Evolutionary conservation across 2,113 vertebrate genomes (phyloP), one percentile per base, ranked within the genome.

Genomic region (Salvelinus namaycush): DNA sequence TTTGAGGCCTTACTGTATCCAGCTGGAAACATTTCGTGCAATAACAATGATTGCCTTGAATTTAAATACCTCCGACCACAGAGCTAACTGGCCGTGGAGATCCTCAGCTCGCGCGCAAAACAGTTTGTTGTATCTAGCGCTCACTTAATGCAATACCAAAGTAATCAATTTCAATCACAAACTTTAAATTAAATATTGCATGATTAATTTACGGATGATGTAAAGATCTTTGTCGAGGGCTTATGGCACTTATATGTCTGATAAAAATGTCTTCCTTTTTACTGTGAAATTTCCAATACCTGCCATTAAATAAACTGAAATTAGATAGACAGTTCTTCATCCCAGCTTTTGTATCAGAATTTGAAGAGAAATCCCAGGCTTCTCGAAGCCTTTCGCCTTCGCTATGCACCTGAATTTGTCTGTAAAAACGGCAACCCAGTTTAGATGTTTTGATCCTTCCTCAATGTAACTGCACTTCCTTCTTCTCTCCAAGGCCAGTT

Each of bases 261-360:
- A 89, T 89, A 83, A 86, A 89, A 84, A 89, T 87, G 14, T 87
- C 83, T 74, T 89, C 87, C 83, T 89, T 89, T 82, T 89, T 87
- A 84, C 82, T 89, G 83, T 89, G 85, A 85, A 89, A 89, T 87
- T 89, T 89, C 87, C 87, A 89, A 78, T 86, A 87, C 78, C 87
- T 87, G 75, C 87, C 81, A 89, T 89, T 87, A 87, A 86, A 86
- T 74, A 84, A 84, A 73, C 81, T 78, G 73, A 86, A 83, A 87
- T 82, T 80, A 70, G 71, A 75, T 79, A 74, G 74, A 54, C 79
- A 84, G 84, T 86, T 82, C 79, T 76, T 81, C 87, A 89, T 89
- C 85, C 83, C 87, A 87, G 82, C 87, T 81, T 75, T 76, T 81
- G 71, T 79, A 76, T 79, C 85, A 59, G 72, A 78, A 74, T 68